Percentiles rank a stretch among this genome's conserved stretches.
Evolutionary conservation across 2,797 vertebrate species (phyloP).

Genomic region (Onychomys leucogaster): DNA sequence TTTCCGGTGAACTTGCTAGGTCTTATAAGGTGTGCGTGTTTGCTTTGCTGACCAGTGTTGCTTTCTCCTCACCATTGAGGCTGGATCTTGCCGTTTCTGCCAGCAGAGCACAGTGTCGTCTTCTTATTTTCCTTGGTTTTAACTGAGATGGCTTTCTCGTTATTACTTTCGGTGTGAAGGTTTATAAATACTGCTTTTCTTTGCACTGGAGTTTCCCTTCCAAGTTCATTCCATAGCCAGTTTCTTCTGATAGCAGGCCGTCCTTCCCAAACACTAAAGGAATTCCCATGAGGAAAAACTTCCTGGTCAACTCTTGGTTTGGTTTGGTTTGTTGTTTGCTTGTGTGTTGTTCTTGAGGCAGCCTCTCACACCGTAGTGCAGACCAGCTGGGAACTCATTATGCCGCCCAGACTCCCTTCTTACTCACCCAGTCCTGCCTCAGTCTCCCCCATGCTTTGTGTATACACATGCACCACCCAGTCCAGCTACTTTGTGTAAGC

Average conservation of each 20-base stretch:
- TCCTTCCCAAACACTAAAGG: neutral
- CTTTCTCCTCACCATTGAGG: neutral
- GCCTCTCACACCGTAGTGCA: neutral
- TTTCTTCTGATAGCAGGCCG: neutral
- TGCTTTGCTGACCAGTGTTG: neutral
- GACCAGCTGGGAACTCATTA: neutral
- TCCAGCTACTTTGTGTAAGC: neutral
- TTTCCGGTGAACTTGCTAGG: neutral
- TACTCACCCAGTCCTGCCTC: neutral
- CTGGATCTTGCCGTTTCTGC: neutral
- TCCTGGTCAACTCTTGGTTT: neutral
- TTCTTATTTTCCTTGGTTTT: constrained; percentile 20
- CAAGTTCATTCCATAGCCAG: neutral
- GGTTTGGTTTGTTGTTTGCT: neutral
- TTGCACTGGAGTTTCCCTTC: constrained; percentile 39
- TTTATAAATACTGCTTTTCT: constrained; percentile 25
- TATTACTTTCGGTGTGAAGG: neutral
- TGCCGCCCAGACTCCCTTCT: neutral
- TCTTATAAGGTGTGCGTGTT: neutral
- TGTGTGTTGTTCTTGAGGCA: neutral
- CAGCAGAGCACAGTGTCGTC: neutral
- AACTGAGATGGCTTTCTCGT: neutral
- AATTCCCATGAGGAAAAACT: neutral
- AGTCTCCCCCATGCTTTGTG: neutral
- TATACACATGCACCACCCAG: neutral